A percentile compares a stretch with the other conserved stretches of the same genome.
Conservation (phyloP, 2,113 vertebrate genomes). For the Nanorana parkeri region DNA sequence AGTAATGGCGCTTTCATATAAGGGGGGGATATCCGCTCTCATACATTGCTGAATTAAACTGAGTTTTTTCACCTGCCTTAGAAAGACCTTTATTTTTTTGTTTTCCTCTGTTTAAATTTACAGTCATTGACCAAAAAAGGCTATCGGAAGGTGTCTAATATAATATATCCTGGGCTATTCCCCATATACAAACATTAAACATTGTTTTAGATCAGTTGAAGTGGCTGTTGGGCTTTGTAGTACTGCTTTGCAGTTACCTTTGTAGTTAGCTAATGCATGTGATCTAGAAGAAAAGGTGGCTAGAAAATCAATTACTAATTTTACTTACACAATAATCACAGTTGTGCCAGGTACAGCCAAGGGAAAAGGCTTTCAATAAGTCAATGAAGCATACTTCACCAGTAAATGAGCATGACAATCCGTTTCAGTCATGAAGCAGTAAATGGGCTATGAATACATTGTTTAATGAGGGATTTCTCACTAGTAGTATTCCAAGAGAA, state of each 20-base stretch:
- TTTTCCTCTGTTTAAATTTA: no score
- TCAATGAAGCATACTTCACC: constrained; percentile 12
- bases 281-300: neutral
- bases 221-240: neutral
- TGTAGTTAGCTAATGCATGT: neutral
- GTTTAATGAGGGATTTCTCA: neutral
- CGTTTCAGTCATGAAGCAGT: constrained; percentile 9
- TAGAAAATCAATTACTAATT: constrained; percentile 43
- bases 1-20: no score
- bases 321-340: constrained; percentile 36
- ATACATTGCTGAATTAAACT: no score
- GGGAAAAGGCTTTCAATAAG: constrained; percentile 15
- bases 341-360: neutral
- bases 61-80: no score
- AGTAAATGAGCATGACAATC: constrained; percentile 14
- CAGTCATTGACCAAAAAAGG: no score
- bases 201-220: neutral
- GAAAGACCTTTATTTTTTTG: no score
- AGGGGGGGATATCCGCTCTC: no score
- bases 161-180: no score
- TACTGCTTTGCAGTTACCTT: neutral
- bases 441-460: constrained; percentile 26
- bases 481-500: neutral
- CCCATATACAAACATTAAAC: no score
- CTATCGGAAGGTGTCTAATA: no score